A percentile compares a stretch with the other conserved stretches of the same genome.
Evolutionary conservation across 2,888 invertebrate species (phyloP).

Genomic region (Sthenelais limicola): DNA sequence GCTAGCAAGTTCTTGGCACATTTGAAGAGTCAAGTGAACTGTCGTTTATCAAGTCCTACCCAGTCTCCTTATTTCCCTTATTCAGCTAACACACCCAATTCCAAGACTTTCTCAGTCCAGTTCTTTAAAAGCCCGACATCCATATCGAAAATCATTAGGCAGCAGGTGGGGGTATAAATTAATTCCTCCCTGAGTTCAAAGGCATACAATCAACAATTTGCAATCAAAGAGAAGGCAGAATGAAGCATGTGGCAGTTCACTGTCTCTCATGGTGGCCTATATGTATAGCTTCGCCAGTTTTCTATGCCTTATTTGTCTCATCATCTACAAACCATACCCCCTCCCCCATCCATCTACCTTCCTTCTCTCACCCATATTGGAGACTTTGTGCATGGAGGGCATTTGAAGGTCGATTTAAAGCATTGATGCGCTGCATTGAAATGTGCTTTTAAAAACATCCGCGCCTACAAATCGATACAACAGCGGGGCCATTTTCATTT

Average conservation of each 20-base stretch:
- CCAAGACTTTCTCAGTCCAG: neutral
- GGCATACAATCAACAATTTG: conserved; percentile 35
- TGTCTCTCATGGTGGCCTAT: neutral
- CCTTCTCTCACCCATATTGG: too few relatives aligned
- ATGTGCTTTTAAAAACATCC: conserved; percentile 12
- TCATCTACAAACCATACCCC: conserved; percentile 6
- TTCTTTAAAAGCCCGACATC: neutral
- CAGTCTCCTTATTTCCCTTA: too few relatives aligned
- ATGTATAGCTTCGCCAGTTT: neutral
- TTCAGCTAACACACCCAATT: too few relatives aligned
- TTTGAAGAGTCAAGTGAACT: too few relatives aligned
- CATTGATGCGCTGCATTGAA: conserved; percentile 28
- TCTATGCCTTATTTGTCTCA: neutral
- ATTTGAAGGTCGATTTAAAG: conserved; percentile 20
- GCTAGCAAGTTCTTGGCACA: too few relatives aligned
- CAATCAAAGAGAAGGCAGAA: conserved; percentile 31
- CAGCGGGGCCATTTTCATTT: neutral
- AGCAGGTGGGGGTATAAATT: conserved; percentile 26
- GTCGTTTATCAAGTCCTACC: too few relatives aligned
- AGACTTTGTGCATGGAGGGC: too few relatives aligned
- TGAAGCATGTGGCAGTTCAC: neutral
- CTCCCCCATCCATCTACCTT: neutral
- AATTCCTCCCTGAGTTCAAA: conserved; percentile 14
- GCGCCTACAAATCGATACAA: conserved; percentile 20
- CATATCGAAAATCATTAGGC: conserved; percentile 12